Conservation (phyloP, 2,888 invertebrate species). For the Archips crataeganus region DNA sequence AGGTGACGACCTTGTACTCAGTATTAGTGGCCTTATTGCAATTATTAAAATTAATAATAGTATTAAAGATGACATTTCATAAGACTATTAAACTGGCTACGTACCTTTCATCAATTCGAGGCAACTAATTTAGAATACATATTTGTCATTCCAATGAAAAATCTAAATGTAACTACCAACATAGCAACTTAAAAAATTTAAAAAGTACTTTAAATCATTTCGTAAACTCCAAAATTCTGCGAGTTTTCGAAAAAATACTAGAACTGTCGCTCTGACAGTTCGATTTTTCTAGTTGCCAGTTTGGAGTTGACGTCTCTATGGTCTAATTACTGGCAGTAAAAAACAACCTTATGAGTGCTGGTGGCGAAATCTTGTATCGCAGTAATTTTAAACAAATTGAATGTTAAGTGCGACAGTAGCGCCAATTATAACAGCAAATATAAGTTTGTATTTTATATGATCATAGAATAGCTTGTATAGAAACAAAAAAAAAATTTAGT, state of each 20-base stretch:
- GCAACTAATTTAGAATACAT: neutral
- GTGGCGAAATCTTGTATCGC: neutral
- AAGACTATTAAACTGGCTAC: conserved; percentile 10
- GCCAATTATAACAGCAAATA: neutral
- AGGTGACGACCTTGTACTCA: too few relatives aligned
- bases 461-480: neutral
- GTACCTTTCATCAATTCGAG: neutral
- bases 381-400: neutral
- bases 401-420: neutral
- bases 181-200: conserved; percentile 2
- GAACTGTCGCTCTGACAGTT: conserved; percentile 9
- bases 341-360: neutral
- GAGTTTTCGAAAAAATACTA: neutral
- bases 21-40: neutral
- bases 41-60: conserved; percentile 1
- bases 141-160: conserved; percentile 14
- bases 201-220: neutral
- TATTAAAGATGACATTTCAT: neutral
- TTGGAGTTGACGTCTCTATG: conserved; percentile 4
- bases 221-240: neutral
- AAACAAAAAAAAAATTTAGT: neutral
- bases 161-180: neutral
- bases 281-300: conserved; percentile 8
- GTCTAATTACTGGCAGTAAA: conserved; percentile 10
- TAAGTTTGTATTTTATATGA: neutral